These are phyloP conservation scores for Puffinus mauretanicus DNA, from an alignment of 2,113 vertebrate species.

Conservation along the genomic window DNA sequence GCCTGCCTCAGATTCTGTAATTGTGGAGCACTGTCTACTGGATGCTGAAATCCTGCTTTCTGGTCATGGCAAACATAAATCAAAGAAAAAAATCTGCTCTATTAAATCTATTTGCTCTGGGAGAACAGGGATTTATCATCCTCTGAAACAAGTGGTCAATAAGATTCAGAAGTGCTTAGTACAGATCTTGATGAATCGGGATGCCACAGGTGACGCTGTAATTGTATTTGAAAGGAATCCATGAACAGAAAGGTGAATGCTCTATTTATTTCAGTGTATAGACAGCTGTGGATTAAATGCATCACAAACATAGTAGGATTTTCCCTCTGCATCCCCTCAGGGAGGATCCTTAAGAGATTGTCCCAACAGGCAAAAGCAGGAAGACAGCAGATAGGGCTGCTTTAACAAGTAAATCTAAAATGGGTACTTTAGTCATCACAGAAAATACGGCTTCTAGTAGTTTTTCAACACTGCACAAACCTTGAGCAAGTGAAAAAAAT, in stretches of 20 bases:
- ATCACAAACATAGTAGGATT: not conserved
- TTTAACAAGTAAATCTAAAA: not conserved
- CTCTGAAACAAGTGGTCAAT: constrained; percentile 40
- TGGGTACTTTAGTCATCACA: not conserved
- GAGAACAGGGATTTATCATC: constrained; percentile 56
- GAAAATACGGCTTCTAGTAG: not conserved
- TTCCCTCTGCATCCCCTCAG: not conserved
- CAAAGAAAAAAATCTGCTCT: constrained; percentile 38
- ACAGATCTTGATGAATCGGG: constrained; percentile 32
- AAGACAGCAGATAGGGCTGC: not conserved
- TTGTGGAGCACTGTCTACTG: not conserved
- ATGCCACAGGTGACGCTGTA: constrained; percentile 32
- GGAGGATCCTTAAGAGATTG: not conserved
- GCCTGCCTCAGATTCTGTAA: not conserved
- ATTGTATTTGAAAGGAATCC: constrained; percentile 17
- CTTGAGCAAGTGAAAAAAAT: not conserved
- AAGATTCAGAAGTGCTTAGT: constrained; percentile 42
- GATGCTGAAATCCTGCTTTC: constrained; percentile 21
- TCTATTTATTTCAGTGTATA: not conserved
- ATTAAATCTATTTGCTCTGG: constrained; percentile 35
- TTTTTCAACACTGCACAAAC: not conserved
- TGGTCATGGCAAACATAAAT: constrained; percentile 55
- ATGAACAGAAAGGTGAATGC: not conserved
- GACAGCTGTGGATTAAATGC: not conserved
- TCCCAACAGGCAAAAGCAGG: not conserved